Evolutionary conservation across 37 sponge, comb jelly and placozoan species (phyloP).

Genomic region (Eunapius fragilis): DNA sequence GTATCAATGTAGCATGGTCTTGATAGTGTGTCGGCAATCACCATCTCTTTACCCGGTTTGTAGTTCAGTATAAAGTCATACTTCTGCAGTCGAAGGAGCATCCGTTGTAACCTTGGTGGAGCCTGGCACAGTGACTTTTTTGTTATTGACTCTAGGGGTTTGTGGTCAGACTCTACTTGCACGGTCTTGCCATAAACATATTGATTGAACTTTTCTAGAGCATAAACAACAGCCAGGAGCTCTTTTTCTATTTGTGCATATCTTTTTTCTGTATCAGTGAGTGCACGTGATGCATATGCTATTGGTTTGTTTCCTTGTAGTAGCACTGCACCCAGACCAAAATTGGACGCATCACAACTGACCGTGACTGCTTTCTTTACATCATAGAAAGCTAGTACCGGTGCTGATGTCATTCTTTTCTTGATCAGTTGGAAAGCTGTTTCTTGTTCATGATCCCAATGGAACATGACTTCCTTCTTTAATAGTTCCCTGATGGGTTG

Average conservation of each 20-base stretch:
- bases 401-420: background rate
- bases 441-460: slow-evolving; percentile 8
- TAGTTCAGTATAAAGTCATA: slow-evolving; percentile 16
- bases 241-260: slow-evolving; percentile 35
- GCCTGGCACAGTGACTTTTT: slow-evolving; percentile 29
- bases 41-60: slow-evolving; percentile 8
- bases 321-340: slow-evolving; percentile 28
- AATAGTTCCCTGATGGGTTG: slow-evolving; percentile 20
- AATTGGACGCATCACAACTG: slow-evolving; percentile 17
- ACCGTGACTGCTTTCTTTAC: background rate
- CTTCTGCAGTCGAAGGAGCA: slow-evolving; percentile 35
- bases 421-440: background rate
- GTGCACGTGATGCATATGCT: slow-evolving; percentile 31
- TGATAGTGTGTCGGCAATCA: slow-evolving; percentile 9
- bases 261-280: slow-evolving; percentile 7
- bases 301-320: slow-evolving; percentile 24
- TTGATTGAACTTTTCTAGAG: too few relatives aligned
- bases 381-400: slow-evolving; percentile 14
- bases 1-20: too few relatives aligned
- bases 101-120: slow-evolving; percentile 40
- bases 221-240: slow-evolving; percentile 11
- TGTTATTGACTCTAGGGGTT: slow-evolving; percentile 26
- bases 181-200: slow-evolving; percentile 23
- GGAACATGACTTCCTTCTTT: slow-evolving; percentile 30
- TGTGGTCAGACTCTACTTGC: slow-evolving; percentile 46